Conservation (phyloP, 2,797 vertebrate species). For the Tympanoctomys barrerae region DNA sequence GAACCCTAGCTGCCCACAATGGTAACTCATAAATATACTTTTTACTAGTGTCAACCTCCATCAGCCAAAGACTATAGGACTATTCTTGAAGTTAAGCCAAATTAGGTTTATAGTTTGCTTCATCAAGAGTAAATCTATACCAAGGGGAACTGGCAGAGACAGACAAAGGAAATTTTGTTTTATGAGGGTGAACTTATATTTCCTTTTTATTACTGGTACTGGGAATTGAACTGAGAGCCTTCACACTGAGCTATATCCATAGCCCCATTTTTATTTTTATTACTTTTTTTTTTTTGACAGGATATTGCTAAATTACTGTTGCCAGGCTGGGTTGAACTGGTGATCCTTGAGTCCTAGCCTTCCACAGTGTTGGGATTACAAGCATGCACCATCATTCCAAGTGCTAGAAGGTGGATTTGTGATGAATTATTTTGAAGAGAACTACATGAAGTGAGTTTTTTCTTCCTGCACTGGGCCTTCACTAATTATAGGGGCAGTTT, state of each 20-base stretch:
- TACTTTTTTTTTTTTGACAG: background rate
- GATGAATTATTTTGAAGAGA: background rate
- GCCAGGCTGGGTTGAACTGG: background rate
- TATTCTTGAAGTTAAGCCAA: background rate
- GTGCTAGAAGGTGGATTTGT: background rate
- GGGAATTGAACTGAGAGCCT: background rate
- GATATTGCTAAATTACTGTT: background rate
- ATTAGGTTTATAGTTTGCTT: background rate
- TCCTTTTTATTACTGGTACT: background rate
- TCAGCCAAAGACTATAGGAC: background rate
- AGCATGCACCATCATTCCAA: background rate
- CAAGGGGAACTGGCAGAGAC: background rate
- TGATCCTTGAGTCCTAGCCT: background rate
- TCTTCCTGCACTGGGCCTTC: background rate
- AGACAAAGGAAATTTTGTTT: background rate
- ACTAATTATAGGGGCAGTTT: background rate
- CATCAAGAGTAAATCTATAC: background rate
- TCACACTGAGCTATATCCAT: background rate
- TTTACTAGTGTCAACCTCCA: background rate
- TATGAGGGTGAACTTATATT: background rate
- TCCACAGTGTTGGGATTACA: background rate
- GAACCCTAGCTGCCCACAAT: background rate
- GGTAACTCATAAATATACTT: background rate
- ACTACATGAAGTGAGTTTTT: background rate
- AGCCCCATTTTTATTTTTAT: background rate